These are phyloP conservation scores for Trinorchestia longiramus DNA, from an alignment of 1,140 invertebrate species.

Conservation along the genomic window DNA sequence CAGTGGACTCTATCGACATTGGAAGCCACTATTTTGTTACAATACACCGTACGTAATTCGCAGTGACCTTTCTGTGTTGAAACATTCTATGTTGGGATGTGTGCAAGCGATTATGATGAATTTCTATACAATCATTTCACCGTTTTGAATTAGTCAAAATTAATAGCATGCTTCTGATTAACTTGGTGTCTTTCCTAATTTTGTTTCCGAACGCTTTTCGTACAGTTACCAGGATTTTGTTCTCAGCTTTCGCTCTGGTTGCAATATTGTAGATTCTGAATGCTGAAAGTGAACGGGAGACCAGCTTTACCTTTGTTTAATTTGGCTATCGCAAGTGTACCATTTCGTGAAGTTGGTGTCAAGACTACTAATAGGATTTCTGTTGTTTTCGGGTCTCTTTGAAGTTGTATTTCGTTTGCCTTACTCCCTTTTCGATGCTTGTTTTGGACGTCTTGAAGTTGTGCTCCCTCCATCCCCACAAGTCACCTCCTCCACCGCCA, in stretches of 20 bases:
- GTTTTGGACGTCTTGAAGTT: slow-evolving; percentile 18
- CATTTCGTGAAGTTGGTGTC: background rate
- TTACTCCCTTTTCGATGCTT: background rate
- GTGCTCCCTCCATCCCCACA: background rate
- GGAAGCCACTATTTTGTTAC: background rate
- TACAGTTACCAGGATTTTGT: too few species aligned
- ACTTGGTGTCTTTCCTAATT: too few species aligned
- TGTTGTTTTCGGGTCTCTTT: background rate
- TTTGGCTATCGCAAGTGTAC: background rate
- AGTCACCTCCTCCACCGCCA: background rate
- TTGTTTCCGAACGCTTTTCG: too few species aligned
- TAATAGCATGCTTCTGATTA: too few species aligned
- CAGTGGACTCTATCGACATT: too few species aligned
- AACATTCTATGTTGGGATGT: background rate
- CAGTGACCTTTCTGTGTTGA: background rate
- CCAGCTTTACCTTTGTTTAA: background rate
- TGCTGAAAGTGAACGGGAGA: too few species aligned
- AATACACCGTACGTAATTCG: background rate
- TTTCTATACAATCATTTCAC: background rate
- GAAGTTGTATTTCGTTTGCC: slow-evolving; percentile 20
- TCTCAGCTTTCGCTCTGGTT: too few species aligned
- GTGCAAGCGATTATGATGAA: too few species aligned
- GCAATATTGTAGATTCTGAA: too few species aligned
- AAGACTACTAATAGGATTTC: background rate
- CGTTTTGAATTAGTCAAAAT: too few species aligned